Conservation (phyloP, 1,140 invertebrate species). For the Protaetia brevitarsis region DNA sequence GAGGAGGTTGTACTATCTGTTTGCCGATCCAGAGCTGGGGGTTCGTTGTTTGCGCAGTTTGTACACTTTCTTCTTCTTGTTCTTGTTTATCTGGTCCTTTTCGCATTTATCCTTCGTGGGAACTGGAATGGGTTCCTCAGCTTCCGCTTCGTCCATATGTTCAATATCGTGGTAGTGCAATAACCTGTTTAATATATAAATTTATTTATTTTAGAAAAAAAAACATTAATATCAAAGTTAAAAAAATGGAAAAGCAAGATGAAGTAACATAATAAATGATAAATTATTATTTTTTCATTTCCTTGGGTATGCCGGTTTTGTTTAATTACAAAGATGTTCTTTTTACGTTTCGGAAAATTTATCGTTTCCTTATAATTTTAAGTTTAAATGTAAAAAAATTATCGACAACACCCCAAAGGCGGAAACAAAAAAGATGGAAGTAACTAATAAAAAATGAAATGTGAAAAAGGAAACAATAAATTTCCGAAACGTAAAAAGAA, state of each 20-base stretch:
- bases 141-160: constrained; percentile 60
- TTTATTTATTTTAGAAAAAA: constrained; percentile 21
- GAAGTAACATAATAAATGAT: background rate
- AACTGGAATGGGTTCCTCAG: constrained; percentile 49
- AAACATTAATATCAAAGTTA: too few relatives aligned
- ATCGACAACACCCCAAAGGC: too few relatives aligned
- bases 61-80: constrained; percentile 53
- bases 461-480: too few relatives aligned
- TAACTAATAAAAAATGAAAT: too few relatives aligned
- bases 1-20: constrained; percentile 37
- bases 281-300: too few relatives aligned
- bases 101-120: constrained; percentile 48
- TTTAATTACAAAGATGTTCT: too few relatives aligned
- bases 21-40: constrained; percentile 47
- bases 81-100: constrained; percentile 49
- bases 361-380: too few relatives aligned
- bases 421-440: too few relatives aligned
- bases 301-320: too few relatives aligned
- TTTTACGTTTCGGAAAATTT: too few relatives aligned
- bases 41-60: constrained; percentile 51
- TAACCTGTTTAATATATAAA: constrained; percentile 59
- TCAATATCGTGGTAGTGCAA: constrained; percentile 68
- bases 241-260: background rate
- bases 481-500: too few relatives aligned
- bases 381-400: too few relatives aligned